Evolutionary conservation across 2,888 invertebrate species (phyloP).

Genomic region (Agrochola circellaris): DNA sequence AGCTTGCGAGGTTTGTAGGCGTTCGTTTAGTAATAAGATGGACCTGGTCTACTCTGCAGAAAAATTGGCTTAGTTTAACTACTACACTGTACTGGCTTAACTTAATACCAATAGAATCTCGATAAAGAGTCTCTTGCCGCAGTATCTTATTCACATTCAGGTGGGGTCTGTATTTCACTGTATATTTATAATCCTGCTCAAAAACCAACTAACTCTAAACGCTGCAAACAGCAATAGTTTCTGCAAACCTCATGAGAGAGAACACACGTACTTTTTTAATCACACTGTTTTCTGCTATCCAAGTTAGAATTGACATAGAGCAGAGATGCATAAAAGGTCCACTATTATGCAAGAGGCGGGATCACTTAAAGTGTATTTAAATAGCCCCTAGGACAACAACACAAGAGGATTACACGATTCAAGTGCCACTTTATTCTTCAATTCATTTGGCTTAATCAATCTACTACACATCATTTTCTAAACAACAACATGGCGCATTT

Average conservation of each 20-base stretch:
- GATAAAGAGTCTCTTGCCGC: conserved; percentile 12
- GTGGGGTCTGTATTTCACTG: conserved; percentile 19
- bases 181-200: conserved; percentile 25
- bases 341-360: background rate
- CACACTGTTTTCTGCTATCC: conserved; percentile 51
- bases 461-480: background rate
- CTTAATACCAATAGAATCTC: conserved; percentile 16
- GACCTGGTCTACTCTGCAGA: background rate
- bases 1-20: background rate
- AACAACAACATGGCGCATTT: background rate
- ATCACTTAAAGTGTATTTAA: background rate
- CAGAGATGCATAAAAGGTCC: background rate
- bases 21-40: background rate
- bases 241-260: conserved; percentile 53
- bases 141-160: conserved; percentile 33
- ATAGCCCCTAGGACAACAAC: background rate
- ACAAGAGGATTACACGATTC: background rate
- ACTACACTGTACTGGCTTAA: background rate
- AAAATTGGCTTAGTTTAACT: background rate
- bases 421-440: background rate
- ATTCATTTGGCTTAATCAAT: background rate
- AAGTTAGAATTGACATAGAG: conserved; percentile 28
- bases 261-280: conserved; percentile 64
- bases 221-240: conserved; percentile 42
- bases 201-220: conserved; percentile 47